Conservation (phyloP, 2,888 invertebrate species). For the Lycocerus yunnanus region DNA sequence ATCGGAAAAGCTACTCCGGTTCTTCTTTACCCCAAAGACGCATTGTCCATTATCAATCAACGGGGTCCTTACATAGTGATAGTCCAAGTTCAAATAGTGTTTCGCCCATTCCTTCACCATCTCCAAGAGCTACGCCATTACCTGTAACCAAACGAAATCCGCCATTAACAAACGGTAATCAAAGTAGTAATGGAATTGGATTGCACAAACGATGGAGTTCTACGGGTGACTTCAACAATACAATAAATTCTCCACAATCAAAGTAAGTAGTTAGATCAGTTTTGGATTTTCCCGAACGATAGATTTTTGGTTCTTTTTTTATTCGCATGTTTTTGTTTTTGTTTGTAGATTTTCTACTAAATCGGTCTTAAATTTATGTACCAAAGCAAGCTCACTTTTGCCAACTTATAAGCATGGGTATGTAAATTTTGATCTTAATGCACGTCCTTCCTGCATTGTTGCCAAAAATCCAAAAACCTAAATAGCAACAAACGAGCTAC, state of each 20-base stretch:
- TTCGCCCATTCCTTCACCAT: conserved; percentile 81
- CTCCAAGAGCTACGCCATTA: conserved; percentile 72
- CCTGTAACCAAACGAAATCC: conserved; percentile 61
- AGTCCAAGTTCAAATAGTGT: conserved; percentile 82
- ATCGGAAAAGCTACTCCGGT: conserved; percentile 34
- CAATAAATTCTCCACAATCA: conserved; percentile 58
- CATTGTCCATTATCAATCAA: conserved; percentile 79
- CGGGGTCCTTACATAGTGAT: conserved; percentile 78
- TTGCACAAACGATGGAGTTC: conserved; percentile 77
- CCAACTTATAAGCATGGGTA: conserved; percentile 72
- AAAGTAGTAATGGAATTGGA: conserved; percentile 54
- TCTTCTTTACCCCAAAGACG: conserved; percentile 60
- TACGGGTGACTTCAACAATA: conserved; percentile 78
- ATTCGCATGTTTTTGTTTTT: conserved; percentile 48
- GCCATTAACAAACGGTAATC: conserved; percentile 48
- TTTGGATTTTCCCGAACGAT: conserved; percentile 33
- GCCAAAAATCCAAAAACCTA: not conserved
- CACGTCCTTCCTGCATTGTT: not conserved
- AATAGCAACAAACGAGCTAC: not conserved
- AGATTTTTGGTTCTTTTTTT: not conserved
- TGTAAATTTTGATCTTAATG: conserved; percentile 53
- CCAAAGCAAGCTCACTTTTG: conserved; percentile 67
- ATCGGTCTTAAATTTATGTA: conserved; percentile 72
- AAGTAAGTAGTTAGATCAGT: conserved; percentile 43
- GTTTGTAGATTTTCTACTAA: conserved; percentile 72